Evolutionary conservation across 92 coral and sea anemone species (phyloP).

Genomic region (Umimayanthus chanpuru): DNA sequence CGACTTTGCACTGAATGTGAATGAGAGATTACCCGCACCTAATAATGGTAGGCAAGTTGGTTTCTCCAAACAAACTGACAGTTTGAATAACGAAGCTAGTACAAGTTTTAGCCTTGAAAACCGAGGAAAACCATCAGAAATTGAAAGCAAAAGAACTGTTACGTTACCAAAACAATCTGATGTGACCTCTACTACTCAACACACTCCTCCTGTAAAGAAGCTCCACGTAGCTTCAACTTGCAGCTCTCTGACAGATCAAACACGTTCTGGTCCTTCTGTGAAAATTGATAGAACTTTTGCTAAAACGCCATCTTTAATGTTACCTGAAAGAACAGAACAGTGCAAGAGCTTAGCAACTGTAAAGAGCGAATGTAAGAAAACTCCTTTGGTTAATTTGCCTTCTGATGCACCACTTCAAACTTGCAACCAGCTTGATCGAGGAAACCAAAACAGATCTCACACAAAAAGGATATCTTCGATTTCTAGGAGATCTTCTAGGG

Average conservation of each 20-base stretch:
- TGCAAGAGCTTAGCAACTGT: not conserved
- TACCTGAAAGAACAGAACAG: not conserved
- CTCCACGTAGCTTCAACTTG: not conserved
- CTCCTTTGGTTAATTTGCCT: not conserved
- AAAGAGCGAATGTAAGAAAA: not conserved
- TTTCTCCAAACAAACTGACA: not conserved
- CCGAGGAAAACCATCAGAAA: not conserved
- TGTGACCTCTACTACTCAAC: not conserved
- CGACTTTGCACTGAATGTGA: not conserved
- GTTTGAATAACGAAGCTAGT: constrained; percentile 1
- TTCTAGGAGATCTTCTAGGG: not conserved
- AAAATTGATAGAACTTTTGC: constrained; percentile 9
- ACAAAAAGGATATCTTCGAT: not conserved
- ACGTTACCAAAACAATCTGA: not conserved
- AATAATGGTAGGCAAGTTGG: not conserved
- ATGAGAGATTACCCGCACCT: not conserved
- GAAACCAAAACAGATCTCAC: not conserved
- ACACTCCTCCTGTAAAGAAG: not conserved
- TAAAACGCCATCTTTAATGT: not conserved
- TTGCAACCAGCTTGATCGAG: not conserved
- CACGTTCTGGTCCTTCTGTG: not conserved
- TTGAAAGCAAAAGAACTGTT: not conserved
- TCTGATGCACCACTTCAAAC: not conserved
- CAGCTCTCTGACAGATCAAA: not conserved
- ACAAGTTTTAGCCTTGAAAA: not conserved